Evolutionary conservation across 1,140 invertebrate genomes (phyloP).

Genomic region (Drosophila elegans): DNA sequence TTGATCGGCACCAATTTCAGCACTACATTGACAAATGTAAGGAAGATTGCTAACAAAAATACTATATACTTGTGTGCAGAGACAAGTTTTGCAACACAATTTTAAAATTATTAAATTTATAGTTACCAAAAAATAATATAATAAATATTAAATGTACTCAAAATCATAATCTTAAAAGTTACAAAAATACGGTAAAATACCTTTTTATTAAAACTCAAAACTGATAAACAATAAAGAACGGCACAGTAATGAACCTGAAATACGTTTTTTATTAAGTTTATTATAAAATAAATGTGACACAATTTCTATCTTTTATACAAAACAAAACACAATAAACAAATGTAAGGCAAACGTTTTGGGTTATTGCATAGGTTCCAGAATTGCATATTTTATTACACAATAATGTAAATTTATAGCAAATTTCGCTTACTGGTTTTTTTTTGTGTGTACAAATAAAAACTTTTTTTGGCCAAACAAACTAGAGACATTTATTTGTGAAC

Average conservation of each 20-base stretch:
- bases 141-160: neutral
- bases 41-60: conserved; percentile 15
- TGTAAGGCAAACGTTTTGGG: no score
- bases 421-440: neutral
- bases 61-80: neutral
- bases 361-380: neutral
- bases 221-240: no score
- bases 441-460: conserved; percentile 10
- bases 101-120: no score
- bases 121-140: no score
- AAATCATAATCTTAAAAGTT: no score
- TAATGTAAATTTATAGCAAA: conserved; percentile 1
- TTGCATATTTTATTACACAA: conserved; percentile 1
- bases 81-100: neutral
- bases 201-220: no score
- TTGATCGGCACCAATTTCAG: conserved; percentile 76
- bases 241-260: no score
- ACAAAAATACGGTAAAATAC: no score
- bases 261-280: no score
- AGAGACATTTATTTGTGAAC: conserved; percentile 44
- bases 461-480: conserved; percentile 39
- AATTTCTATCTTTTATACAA: no score
- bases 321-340: no score
- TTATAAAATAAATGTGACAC: no score
- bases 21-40: conserved; percentile 74